A percentile compares a stretch with the other conserved stretches of the same genome.
Conservation (phyloP, 2,113 vertebrate species). For the Erythrolamprus reginae region DNA sequence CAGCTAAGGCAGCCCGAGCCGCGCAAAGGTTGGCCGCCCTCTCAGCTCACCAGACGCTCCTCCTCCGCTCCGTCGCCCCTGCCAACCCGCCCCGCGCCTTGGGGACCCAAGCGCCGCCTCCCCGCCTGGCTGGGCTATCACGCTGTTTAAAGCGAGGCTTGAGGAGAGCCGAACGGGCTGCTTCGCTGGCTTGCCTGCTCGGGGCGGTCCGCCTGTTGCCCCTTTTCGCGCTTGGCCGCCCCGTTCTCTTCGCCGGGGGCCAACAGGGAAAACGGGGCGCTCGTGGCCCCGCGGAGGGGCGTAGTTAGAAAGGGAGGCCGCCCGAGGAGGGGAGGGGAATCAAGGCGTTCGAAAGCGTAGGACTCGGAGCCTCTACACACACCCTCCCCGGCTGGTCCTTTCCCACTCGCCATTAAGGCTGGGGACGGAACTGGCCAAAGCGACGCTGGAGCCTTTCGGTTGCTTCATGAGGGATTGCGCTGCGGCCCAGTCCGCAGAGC, state of each 20-base stretch:
- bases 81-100: background rate
- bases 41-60: background rate
- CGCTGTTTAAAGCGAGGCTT: background rate
- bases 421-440: background rate
- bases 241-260: background rate
- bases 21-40: fast-evolving
- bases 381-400: background rate
- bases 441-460: background rate
- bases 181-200: background rate
- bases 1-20: background rate
- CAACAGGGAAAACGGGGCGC: background rate
- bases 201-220: background rate
- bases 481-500: background rate
- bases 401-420: no score
- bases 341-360: background rate
- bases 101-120: background rate
- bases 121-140: background rate
- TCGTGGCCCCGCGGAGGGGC: background rate
- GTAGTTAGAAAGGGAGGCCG: no score
- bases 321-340: background rate
- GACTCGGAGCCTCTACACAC: background rate
- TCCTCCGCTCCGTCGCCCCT: background rate
- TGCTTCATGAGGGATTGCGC: background rate
- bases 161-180: no score
- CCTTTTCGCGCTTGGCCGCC: background rate